Evolutionary conservation across 1,140 invertebrate species (phyloP).

Genomic region (Popillia japonica): DNA sequence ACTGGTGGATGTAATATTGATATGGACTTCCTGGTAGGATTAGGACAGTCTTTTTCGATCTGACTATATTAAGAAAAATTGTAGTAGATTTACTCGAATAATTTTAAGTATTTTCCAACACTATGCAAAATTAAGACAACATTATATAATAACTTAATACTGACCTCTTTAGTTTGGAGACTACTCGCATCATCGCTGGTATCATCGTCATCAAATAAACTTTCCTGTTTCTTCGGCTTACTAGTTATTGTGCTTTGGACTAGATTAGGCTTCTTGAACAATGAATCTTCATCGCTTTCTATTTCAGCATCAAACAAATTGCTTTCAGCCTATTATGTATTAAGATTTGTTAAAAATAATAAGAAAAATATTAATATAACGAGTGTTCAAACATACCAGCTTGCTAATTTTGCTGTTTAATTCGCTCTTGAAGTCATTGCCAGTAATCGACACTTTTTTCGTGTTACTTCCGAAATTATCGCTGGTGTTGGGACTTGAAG

Average conservation of each 20-base stretch:
- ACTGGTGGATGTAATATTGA: no score
- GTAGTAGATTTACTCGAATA: no score
- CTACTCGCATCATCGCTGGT: neutral
- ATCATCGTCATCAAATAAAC: slow-evolving; percentile 18
- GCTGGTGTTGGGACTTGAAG: no score
- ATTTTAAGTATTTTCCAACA: no score
- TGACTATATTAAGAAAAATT: no score
- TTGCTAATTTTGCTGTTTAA: neutral
- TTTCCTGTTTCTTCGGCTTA: slow-evolving; percentile 3
- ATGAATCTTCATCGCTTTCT: slow-evolving; percentile 4
- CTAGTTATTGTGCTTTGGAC: neutral
- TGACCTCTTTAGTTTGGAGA: neutral
- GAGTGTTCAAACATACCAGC: neutral
- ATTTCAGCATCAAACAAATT: neutral
- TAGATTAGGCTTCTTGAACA: neutral
- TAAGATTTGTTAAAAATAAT: neutral
- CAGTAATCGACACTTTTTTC: neutral
- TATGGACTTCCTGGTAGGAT: no score
- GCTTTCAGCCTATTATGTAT: neutral
- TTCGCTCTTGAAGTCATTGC: neutral
- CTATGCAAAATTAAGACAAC: neutral
- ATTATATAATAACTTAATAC: neutral
- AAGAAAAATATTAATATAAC: neutral
- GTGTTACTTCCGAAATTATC: neutral
- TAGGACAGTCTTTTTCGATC: no score